These are phyloP conservation scores for Idaea aversata DNA, from an alignment of 2,888 invertebrate species.

Conservation along the genomic window DNA sequence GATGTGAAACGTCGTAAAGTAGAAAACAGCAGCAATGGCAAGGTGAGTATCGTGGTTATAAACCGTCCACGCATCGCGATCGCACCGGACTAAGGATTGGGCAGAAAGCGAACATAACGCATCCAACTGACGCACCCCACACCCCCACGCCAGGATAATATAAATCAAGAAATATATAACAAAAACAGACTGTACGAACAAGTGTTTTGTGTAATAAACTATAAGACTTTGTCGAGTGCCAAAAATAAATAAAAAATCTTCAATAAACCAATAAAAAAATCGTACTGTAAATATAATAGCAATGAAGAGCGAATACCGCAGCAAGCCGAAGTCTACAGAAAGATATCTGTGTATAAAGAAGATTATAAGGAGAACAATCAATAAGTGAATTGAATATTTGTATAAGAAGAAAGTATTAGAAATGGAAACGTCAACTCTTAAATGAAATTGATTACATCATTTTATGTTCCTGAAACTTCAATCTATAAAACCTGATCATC, in stretches of 20 bases:
- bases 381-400: not conserved
- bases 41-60: constrained; percentile 87
- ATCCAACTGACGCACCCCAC: constrained; percentile 33
- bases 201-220: constrained; percentile 14
- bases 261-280: not conserved
- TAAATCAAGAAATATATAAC: not conserved
- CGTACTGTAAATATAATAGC: not conserved
- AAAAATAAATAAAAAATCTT: not conserved
- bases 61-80: constrained; percentile 61
- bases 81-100: constrained; percentile 82
- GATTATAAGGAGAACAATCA: not conserved
- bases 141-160: constrained; percentile 18
- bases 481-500: not conserved
- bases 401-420: not conserved
- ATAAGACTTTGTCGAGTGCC: constrained; percentile 1
- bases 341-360: not conserved
- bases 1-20: constrained; percentile 93
- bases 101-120: constrained; percentile 57
- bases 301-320: not conserved
- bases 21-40: constrained; percentile 86
- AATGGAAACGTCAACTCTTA: not conserved
- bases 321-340: not conserved
- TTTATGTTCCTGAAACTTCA: constrained; percentile 17
- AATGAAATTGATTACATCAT: not conserved
- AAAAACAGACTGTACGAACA: constrained; percentile 10